phyloP scores from a whole-genome alignment of 2,797 vertebrate genomes.

The Pteropus rufus region DNA sequence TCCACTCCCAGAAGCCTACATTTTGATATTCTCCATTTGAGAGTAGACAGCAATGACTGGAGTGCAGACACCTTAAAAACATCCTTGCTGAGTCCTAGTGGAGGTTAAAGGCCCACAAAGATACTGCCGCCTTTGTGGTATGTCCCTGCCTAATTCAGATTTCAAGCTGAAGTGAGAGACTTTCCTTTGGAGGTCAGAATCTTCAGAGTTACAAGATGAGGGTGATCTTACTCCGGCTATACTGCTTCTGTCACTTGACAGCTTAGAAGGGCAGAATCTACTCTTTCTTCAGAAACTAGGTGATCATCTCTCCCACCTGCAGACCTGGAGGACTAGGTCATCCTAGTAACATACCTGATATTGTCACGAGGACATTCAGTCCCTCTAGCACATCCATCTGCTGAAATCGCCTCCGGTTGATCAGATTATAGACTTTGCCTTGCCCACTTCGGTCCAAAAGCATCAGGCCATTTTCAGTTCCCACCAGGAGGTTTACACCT shows the following conservation, averaged over 20 bases:
- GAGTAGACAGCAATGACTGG: background rate
- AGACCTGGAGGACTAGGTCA: background rate
- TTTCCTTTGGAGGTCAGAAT: background rate
- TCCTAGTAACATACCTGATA: constrained; percentile 88
- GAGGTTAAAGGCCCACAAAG: background rate
- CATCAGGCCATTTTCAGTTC: constrained; percentile 98
- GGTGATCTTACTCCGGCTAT: background rate
- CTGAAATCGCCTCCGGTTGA: constrained; percentile 96
- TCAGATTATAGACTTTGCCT: constrained; percentile 98
- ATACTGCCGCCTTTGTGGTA: background rate
- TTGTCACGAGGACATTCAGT: constrained; percentile 98
- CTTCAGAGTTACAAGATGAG: background rate
- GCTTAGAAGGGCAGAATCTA: background rate
- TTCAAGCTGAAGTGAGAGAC: background rate
- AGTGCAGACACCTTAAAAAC: background rate
- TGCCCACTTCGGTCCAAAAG: constrained; percentile 97
- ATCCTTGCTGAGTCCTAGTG: background rate
- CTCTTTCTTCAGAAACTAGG: background rate
- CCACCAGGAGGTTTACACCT: constrained; percentile 98
- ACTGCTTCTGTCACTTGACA: background rate
- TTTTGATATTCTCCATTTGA: background rate
- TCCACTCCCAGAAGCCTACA: background rate
- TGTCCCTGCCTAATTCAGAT: background rate
- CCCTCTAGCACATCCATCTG: constrained; percentile 99
- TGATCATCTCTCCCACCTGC: background rate